Percentiles rank a stretch among this genome's conserved stretches.
Evolutionary conservation across 2,888 invertebrate species (phyloP).

Genomic region (Tenthredo amoena): DNA sequence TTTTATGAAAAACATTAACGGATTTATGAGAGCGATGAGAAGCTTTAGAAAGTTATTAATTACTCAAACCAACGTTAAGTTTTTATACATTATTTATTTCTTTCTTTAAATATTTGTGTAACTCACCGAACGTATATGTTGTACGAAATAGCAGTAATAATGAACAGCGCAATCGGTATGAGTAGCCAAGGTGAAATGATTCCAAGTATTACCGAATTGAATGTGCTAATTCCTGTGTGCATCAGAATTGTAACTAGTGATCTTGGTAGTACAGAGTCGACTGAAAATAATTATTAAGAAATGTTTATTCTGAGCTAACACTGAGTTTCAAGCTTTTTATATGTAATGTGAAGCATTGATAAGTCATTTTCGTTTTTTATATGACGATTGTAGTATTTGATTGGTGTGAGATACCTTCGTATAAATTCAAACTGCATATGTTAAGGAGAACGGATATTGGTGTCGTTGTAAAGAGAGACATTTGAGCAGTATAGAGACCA

Average conservation of each 20-base stretch:
- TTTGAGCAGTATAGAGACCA: constrained; percentile 78
- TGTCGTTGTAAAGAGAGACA: constrained; percentile 79
- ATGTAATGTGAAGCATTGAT: neutral
- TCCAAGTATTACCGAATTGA: constrained; percentile 78
- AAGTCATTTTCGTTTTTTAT: constrained; percentile 18
- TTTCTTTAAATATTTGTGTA: constrained; percentile 39
- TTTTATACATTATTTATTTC: neutral
- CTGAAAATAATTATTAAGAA: constrained; percentile 70
- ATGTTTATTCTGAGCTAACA: neutral
- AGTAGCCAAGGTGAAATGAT: constrained; percentile 79
- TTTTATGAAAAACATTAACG: neutral
- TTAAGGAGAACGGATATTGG: constrained; percentile 80
- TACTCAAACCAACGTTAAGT: neutral
- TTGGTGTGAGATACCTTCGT: constrained; percentile 76
- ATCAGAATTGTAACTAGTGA: constrained; percentile 80
- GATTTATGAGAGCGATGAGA: neutral
- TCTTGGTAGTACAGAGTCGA: constrained; percentile 80
- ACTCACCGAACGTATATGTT: constrained; percentile 74
- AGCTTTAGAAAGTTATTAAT: too few relatives aligned
- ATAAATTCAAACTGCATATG: constrained; percentile 80
- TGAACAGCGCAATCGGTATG: constrained; percentile 77
- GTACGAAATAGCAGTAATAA: constrained; percentile 72
- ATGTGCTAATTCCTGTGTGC: constrained; percentile 79
- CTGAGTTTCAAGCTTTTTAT: neutral
- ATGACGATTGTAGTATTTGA: neutral